Evolutionary conservation across 2,113 vertebrate species (phyloP), one percentile per base, ranked within the genome.

Genomic region (Furnarius figulus): DNA sequence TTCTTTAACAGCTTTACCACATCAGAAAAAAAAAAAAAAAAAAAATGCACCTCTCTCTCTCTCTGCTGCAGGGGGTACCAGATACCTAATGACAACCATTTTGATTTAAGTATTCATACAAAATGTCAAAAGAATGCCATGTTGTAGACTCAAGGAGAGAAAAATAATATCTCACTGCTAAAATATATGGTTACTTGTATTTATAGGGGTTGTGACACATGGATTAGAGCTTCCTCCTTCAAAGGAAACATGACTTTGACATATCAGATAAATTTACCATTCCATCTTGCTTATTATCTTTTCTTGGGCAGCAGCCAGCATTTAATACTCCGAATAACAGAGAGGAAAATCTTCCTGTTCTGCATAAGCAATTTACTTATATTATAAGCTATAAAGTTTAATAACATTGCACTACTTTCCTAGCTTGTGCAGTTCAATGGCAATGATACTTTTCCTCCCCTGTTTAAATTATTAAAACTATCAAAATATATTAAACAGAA

Each of bases 311-410:
- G 35, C 39, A 92, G 89, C 65, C 86, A 95, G 49, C 30, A 67
- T 82, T 81, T 87, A 93, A 90, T 87, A 85, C 77, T 93, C 79
- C 92, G 50, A 90, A 86, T 67, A 92, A 92, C 47, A 86, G 76
- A 90, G 50, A 27, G 19, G 27, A 44, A 88, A 92, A 74, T 84
- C 65, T 75, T 90, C 30, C 65, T 89, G 33, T 68, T 90, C 70
- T 77, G 65, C 73, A 92, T 68, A 86, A 96, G 63, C 42, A 63
- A 93, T 93, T 93, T 93, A 67, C 39, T 93, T 89, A 74, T 58
- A 85, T 72, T 82, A 70, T 71, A 89, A 87, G 33, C 72, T 67
- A 77, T 93, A 84, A 92, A 92, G 33, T 84, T 93, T 92, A 89
- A 93, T 95, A 93, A 86, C 27, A 72, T 59, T 78, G 27, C 47